Base-by-base conservation (phyloP, 2,113 vertebrate genomes). In the Cololabis saira region DNA sequence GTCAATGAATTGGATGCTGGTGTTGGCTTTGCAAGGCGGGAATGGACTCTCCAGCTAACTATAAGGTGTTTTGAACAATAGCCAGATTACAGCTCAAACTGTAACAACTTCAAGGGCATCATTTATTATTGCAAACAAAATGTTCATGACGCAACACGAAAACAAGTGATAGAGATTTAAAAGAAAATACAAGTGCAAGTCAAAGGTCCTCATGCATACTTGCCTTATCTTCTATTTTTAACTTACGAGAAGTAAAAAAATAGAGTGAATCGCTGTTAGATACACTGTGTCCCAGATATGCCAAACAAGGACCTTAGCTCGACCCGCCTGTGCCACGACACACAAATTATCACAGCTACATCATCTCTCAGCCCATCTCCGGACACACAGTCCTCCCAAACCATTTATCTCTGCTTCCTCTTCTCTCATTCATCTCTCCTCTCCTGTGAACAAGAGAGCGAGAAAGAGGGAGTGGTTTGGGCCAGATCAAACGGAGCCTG, bases 401-500 rank as follows among this genome's bases (percentile, higher is more conserved):
- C 50, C 80, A 76, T 81, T 87, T 66, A 81, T 79, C 78, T 77
- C 48, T 15, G 58, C 78, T 77, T 80, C 77, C 83, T 45, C 64
- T 50, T 54, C 57, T 49, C 76, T 71, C 74, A 86, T 89, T 80
- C 73, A 88, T 85, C 74, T 84, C 68, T 62, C 52, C 61, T 80
- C 65, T 79, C 74, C 81, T 43, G 43, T 76, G 79, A 85, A 69
- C 51, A 74, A 19, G 51, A 76, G 58, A 55, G 67, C 72, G 68
- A 76, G 73, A 80, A 57, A 13, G 55, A 76, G 86, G 78, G 81
- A 84, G 80, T 67, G 81, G 71, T 60, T 58, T 70, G 5, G 17
- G 65, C 21, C 5, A 83, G 80, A 89, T 87, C 90, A 90, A 89
- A 91, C 71, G 42, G 52, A 9, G 40, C 19, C 67, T 47, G 63